phyloP scores from a whole-genome alignment of 2,888 invertebrate species.

The Drosophila paramelanica region DNA sequence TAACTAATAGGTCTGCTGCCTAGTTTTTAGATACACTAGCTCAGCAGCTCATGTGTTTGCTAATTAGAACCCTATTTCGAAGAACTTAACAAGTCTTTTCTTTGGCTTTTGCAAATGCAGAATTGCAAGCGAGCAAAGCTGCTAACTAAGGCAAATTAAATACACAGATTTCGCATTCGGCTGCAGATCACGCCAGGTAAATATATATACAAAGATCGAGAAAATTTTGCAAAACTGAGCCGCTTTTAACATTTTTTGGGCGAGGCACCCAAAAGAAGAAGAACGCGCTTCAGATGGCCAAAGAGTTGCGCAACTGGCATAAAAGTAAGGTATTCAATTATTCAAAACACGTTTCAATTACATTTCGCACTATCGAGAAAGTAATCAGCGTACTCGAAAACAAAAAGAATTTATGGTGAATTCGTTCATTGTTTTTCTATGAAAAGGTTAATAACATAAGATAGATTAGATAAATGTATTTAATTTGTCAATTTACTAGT shows the following conservation, averaged over 20 bases:
- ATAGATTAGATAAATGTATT: background rate
- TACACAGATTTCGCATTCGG: conserved; percentile 52
- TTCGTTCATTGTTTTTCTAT: background rate
- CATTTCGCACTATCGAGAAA: conserved; percentile 43
- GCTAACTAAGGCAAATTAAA: conserved; percentile 60
- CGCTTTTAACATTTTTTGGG: conserved; percentile 25
- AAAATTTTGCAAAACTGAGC: conserved; percentile 20
- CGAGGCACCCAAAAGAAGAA: conserved; percentile 34
- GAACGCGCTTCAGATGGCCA: conserved; percentile 1
- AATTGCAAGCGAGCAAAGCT: conserved; percentile 52
- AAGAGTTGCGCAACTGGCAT: conserved; percentile 41
- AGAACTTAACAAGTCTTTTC: conserved; percentile 50
- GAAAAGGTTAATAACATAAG: background rate
- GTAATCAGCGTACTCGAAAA: conserved; percentile 27
- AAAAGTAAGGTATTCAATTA: conserved; percentile 24
- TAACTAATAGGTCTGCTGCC: conserved; percentile 1
- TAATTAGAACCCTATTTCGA: conserved; percentile 62
- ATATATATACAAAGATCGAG: conserved; percentile 17
- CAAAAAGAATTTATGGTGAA: background rate
- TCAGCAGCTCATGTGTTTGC: conserved; percentile 42
- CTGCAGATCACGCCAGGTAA: conserved; percentile 19
- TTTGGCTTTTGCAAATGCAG: conserved; percentile 40
- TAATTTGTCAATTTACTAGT: conserved; percentile 32
- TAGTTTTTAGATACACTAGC: background rate
- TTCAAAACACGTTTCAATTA: conserved; percentile 34